Percentiles rank a stretch among this genome's conserved stretches.
Conservation (phyloP, 2,797 vertebrate species). For the Enteromius argenteus region DNA sequence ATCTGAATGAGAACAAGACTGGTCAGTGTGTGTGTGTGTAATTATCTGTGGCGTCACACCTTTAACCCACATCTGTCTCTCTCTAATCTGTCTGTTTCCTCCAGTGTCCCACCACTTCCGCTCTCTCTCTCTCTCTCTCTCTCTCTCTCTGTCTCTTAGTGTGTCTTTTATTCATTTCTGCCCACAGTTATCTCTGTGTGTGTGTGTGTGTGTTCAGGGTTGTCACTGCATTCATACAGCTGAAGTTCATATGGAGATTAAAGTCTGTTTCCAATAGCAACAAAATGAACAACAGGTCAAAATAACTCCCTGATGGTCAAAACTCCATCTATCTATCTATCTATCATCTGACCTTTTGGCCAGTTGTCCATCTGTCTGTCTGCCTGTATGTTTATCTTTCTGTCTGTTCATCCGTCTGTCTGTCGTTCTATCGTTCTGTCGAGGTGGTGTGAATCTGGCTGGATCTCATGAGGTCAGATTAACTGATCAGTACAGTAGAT, state of each 20-base stretch:
- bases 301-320: not conserved
- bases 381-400: not conserved
- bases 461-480: not conserved
- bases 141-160: not conserved
- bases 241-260: not conserved
- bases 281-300: not conserved
- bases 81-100: not conserved
- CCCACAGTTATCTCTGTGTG: conserved; percentile 4
- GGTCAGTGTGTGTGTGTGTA: not conserved
- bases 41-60: not conserved
- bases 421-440: not conserved
- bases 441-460: not conserved
- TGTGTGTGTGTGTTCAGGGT: not conserved
- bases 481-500: conserved; percentile 29
- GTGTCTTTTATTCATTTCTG: not conserved
- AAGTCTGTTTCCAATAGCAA: conserved; percentile 15
- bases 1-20: not conserved
- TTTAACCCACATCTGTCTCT: not conserved
- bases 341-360: too few species aligned
- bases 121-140: not conserved
- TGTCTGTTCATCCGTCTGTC: not conserved
- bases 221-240: not conserved
- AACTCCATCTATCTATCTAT: not conserved
- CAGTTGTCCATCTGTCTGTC: not conserved
- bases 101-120: conserved; percentile 15